Evolutionary conservation across 2,797 vertebrate species (phyloP), one percentile per base, ranked within the genome.

Genomic region (Gephyroberyx darwinii): DNA sequence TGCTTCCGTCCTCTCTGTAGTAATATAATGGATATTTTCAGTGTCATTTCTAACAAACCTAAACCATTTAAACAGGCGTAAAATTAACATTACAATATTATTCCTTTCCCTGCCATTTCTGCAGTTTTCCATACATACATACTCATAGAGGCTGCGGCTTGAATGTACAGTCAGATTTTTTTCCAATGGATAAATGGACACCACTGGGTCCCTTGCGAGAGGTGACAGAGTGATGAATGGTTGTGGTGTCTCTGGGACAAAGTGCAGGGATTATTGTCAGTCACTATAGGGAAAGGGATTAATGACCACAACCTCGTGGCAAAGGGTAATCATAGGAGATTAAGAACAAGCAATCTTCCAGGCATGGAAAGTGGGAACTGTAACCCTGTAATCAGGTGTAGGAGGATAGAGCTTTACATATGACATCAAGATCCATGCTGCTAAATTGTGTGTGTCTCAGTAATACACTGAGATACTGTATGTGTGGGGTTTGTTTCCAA

Each of bases 191-290:
- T 89, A 83, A 89, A 83, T 84, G 82, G 81, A 85, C 83, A 85
- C 81, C 70, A 69, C 33, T 72, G 78, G 68, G 69, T 87, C 84
- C 86, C 88, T 76, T 39, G 85, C 80, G 81, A 90, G 84, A 70
- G 77, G 74, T 89, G 90, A 90, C 88, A 91, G 61, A 78, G 84
- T 92, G 87, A 93, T 88, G 79, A 90, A 91, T 91, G 78, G 81
- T 75, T 71, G 63, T 30, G 52, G 76, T 56, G 69, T 81, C 66
- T 71, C 41, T 68, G 59, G 86, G 76, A 83, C 86, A 89, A 80
- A 89, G 88, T 90, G 87, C 83, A 82, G 78, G 85, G 86, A 90
- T 91, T 89, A 92, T 88, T 91, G 86, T 90, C 87, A 84, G 62
- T 88, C 84, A 84, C 74, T 81, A 78, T 84, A 88, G 82, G 66